Evolutionary conservation across 2,797 vertebrate genomes (phyloP).

Genomic region (Cyprinodon diabolis): DNA sequence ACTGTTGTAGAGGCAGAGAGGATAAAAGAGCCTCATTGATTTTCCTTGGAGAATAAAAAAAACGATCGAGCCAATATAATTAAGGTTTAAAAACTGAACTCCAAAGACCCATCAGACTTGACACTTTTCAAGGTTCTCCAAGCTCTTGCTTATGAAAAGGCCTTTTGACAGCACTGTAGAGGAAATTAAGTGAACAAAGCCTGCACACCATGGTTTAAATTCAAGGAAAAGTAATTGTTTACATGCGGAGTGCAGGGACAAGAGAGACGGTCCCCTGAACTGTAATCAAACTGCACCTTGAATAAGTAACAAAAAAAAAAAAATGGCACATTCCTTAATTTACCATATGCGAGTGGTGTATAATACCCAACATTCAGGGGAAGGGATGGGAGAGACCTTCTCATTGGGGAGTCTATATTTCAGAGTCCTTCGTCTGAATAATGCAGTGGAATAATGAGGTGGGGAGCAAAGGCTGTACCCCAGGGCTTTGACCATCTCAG

Average conservation of each 20-base stretch:
- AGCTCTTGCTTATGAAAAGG: conserved; percentile 44
- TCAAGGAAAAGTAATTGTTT: conserved; percentile 38
- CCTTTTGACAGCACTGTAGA: conserved; percentile 45
- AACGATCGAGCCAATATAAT: conserved; percentile 63
- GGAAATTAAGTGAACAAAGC: conserved; percentile 49
- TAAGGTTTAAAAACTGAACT: conserved; percentile 69
- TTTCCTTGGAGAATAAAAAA: conserved; percentile 64
- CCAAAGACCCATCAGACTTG: conserved; percentile 56
- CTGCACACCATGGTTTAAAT: conserved; percentile 24
- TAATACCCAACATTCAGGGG: conserved; percentile 62
- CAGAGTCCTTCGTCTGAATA: conserved; percentile 84
- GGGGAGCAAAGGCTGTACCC: conserved; percentile 85
- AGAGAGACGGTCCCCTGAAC: conserved; percentile 19
- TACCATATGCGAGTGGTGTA: conserved; percentile 60
- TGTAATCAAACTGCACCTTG: conserved; percentile 20
- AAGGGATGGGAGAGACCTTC: conserved; percentile 38
- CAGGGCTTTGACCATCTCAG: conserved; percentile 88
- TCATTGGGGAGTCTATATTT: conserved; percentile 80
- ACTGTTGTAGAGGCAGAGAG: conserved; percentile 47
- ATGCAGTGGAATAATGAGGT: conserved; percentile 87
- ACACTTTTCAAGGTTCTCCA: conserved; percentile 64
- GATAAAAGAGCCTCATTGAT: conserved; percentile 69
- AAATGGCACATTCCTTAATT: conserved; percentile 18
- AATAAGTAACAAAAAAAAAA: conserved; percentile 19
- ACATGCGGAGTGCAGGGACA: neutral